A percentile compares a stretch with the other conserved stretches of the same genome.
phyloP scores from a whole-genome alignment of 1,140 invertebrate species.

The Camponotus vicinus region DNA sequence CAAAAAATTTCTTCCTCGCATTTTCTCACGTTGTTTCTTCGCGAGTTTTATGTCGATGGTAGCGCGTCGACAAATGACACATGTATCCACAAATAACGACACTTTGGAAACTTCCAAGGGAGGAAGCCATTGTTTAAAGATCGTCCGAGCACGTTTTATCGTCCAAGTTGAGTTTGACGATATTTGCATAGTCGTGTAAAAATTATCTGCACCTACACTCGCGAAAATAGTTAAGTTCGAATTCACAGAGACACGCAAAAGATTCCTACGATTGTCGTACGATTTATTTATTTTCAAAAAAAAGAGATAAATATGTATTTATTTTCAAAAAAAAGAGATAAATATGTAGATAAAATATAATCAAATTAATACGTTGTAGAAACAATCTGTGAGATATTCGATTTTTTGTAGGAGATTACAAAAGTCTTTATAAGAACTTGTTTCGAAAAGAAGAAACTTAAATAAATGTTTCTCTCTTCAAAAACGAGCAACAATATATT shows the following conservation, averaged over 20 bases:
- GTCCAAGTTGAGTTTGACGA: slow-evolving; percentile 1
- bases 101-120: slow-evolving; percentile 56
- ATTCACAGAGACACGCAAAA: background rate
- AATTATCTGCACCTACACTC: slow-evolving; percentile 47
- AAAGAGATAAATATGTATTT: no score
- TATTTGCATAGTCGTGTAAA: slow-evolving; percentile 61
- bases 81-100: slow-evolving; percentile 77
- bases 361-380: background rate
- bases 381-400: background rate
- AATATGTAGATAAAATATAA: background rate
- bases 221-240: background rate
- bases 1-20: background rate
- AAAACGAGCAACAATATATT: background rate
- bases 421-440: background rate
- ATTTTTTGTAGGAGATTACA: background rate
- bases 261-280: background rate
- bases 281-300: background rate
- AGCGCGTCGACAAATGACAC: slow-evolving; percentile 65
- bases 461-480: background rate
- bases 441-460: no score
- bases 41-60: slow-evolving; percentile 63
- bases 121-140: slow-evolving; percentile 69
- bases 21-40: slow-evolving; percentile 52
- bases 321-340: background rate
- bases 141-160: slow-evolving; percentile 35